phyloP scores from a whole-genome alignment of 2,797 vertebrate genomes.

The Thamnophis elegans region DNA sequence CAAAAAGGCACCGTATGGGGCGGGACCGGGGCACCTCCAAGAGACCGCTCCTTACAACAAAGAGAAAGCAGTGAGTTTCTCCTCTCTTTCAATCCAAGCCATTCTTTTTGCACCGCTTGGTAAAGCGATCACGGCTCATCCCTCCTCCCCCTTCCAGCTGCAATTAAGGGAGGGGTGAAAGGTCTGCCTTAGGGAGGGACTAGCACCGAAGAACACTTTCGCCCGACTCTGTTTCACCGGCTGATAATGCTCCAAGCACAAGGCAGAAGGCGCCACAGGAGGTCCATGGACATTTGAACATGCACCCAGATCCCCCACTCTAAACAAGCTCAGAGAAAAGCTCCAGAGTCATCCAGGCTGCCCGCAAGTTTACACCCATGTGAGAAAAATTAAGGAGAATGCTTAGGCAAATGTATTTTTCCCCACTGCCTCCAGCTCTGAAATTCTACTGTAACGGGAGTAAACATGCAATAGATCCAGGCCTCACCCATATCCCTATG shows the following conservation, averaged over 20 bases:
- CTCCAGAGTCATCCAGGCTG: background rate
- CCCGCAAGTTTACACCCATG: background rate
- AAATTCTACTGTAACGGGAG: background rate
- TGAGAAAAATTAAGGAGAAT: background rate
- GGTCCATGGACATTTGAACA: background rate
- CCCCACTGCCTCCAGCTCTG: background rate
- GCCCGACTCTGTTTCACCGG: background rate
- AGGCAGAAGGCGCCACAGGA: background rate
- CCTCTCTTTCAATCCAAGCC: rapidly evolving
- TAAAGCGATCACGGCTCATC: constrained; percentile 22
- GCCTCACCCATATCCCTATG: background rate
- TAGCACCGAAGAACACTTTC: background rate
- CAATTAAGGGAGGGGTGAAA: constrained; percentile 23
- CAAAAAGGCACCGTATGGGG: background rate
- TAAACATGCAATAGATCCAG: background rate
- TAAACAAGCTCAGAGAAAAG: background rate
- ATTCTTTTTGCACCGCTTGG: constrained; percentile 22
- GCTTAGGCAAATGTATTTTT: background rate
- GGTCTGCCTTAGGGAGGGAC: background rate
- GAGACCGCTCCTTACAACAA: background rate
- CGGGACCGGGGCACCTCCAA: background rate
- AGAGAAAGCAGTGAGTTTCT: background rate
- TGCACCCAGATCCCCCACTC: background rate
- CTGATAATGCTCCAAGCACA: rapidly evolving
- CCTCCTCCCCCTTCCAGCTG: background rate